These are phyloP conservation scores for Tiliacea citrago DNA, from an alignment of 2,888 invertebrate species.

Conservation along the genomic window DNA sequence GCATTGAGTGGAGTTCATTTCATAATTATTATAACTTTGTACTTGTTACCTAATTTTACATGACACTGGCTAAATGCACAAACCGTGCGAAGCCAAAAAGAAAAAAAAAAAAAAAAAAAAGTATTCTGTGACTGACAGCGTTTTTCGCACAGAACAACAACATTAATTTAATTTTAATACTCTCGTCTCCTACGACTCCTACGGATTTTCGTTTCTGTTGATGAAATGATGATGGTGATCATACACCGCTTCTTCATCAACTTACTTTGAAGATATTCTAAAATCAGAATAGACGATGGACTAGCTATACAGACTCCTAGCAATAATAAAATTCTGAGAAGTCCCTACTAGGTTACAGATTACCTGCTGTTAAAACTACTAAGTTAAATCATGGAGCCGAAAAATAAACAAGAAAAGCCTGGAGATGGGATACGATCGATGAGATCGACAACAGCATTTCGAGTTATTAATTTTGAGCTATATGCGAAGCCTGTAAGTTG, in stretches of 20 bases:
- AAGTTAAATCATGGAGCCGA: slow-evolving; percentile 33
- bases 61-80: too few species aligned
- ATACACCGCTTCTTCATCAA: neutral
- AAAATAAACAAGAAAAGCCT: slow-evolving; percentile 85
- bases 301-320: slow-evolving; percentile 9
- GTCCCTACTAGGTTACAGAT: neutral
- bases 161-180: too few species aligned
- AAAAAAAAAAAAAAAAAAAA: too few species aligned
- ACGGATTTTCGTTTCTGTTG: slow-evolving; percentile 5
- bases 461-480: slow-evolving; percentile 96
- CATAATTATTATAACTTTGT: too few species aligned
- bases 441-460: slow-evolving; percentile 94
- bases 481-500: slow-evolving; percentile 97
- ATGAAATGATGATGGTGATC: neutral
- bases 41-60: too few species aligned
- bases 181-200: too few species aligned
- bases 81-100: too few species aligned
- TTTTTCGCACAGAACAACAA: too few species aligned
- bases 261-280: slow-evolving; percentile 8
- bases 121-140: too few species aligned
- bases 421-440: slow-evolving; percentile 95
- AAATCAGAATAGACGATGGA: slow-evolving; percentile 8
- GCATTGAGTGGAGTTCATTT: too few species aligned
- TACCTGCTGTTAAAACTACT: neutral
- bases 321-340: neutral